Conservation (phyloP, 2,888 invertebrate genomes). For the Eupithecia subumbrata region DNA sequence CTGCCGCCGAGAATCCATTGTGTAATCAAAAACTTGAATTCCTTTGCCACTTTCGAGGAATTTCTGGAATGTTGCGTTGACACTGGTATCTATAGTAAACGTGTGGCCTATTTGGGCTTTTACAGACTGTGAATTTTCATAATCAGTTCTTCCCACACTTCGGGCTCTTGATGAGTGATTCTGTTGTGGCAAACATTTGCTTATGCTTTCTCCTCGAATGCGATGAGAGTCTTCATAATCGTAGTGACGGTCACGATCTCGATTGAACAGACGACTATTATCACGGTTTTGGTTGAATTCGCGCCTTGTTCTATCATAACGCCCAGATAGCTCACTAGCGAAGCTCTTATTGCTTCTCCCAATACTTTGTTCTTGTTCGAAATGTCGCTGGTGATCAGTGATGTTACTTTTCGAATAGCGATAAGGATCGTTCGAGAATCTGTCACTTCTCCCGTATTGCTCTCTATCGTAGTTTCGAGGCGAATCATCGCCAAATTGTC, state of each 20-base stretch:
- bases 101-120: conserved; percentile 59
- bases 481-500: conserved; percentile 47
- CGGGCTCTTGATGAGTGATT: conserved; percentile 43
- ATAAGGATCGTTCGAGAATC: conserved; percentile 34
- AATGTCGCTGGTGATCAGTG: conserved; percentile 13
- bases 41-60: conserved; percentile 51
- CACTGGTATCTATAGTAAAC: conserved; percentile 74
- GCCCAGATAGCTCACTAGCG: conserved; percentile 35
- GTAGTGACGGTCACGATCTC: conserved; percentile 49
- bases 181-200: conserved; percentile 40
- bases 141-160: conserved; percentile 48
- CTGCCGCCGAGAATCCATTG: conserved; percentile 62
- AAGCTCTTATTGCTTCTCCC: conserved; percentile 37
- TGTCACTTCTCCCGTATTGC: conserved; percentile 53
- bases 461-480: conserved; percentile 55
- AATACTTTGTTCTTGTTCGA: conserved; percentile 35
- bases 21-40: conserved; percentile 50
- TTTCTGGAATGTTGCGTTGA: conserved; percentile 69
- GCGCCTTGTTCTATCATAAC: conserved; percentile 38
- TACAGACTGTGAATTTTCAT: conserved; percentile 56
- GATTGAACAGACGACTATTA: conserved; percentile 41
- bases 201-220: conserved; percentile 56
- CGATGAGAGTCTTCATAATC: conserved; percentile 47
- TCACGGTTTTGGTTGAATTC: conserved; percentile 38
- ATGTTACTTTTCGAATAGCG: conserved; percentile 25